Evolutionary conservation across 2,797 vertebrate species (phyloP), one percentile per base, ranked within the genome.

Genomic region (Hypotaenidia philippensis): DNA sequence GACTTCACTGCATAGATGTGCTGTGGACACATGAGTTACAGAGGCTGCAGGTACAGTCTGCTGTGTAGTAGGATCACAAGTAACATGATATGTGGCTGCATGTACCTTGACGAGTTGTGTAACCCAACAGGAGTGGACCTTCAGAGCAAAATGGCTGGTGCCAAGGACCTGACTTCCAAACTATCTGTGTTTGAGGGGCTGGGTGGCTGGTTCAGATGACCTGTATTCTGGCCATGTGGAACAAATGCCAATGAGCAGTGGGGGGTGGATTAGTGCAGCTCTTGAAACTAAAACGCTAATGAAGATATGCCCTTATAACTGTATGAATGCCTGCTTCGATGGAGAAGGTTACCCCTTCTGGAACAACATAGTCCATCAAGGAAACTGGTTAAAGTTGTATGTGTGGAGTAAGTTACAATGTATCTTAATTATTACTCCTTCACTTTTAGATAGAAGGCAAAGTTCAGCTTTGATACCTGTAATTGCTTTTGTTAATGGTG

Each of bases 31-130:
- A 26, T 15, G 76, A 32, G 40, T 69, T 91, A 71, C 50, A 87
- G 94, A 93, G 92, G 72, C 79, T 95, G 94, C 94, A 95, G 80
- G 94, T 94, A 84, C 27, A 87, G 47, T 31, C 69, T 77, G 90
- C 83, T 93, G 94, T 93, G 91, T 92, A 89, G 80, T 56, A n/a
- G 63, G 50, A 69, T 84, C 66, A n/a, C 22, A 63, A 89, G 53
- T 71, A 96, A 66, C 71, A 78, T 9, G 74, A 38, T 27, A 38
- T 52, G 75, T 60, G 84, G 47, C 63, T 94, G 11, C 14, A 69
- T 69, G 55, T 55, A 40, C 18, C 36, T 70, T 1, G 1, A 76
- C 1, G 3, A 83, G 45, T 2, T 15, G 0, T 16, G 31, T 3
- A 0, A 29, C 55, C 66, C 89, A 76, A 55, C 19, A 32, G 0